Evolutionary conservation across 2,113 vertebrate genomes (phyloP).

Genomic region (Rhabdomys dilectus): DNA sequence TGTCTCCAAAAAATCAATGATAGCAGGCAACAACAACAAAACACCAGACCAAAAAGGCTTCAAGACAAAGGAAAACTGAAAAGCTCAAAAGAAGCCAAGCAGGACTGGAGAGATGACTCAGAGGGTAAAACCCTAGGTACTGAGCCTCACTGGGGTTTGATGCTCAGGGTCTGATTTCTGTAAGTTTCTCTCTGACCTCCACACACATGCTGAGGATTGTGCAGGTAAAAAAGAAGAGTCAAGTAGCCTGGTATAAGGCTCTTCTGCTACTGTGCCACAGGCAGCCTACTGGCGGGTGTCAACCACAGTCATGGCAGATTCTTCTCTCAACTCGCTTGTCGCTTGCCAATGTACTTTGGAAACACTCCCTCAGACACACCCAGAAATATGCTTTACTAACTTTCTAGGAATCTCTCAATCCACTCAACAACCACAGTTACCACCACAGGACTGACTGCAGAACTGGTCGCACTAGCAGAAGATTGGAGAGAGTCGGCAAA

Average conservation of each 20-base stretch:
- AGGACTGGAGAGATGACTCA: too few species aligned
- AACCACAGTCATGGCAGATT: not conserved
- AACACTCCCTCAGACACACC: not conserved
- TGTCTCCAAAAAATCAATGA: not conserved
- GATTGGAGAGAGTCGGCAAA: not conserved
- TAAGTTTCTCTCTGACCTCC: not conserved
- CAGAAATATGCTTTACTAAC: not conserved
- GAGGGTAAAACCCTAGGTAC: too few species aligned
- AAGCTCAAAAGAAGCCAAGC: too few species aligned
- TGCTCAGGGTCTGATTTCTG: not conserved
- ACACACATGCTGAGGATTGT: not conserved
- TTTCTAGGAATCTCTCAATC: not conserved
- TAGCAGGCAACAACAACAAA: not conserved
- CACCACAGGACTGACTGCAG: not conserved
- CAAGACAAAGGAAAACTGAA: not conserved
- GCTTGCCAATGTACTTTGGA: not conserved
- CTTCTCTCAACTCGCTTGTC: not conserved
- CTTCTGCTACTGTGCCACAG: not conserved
- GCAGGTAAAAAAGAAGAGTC: not conserved
- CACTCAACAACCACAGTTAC: not conserved
- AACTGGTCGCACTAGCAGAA: not conserved
- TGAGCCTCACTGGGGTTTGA: not conserved
- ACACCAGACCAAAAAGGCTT: not conserved
- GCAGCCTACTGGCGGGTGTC: too few species aligned
- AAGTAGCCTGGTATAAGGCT: fast-evolving